phyloP scores from a whole-genome alignment of 92 coral and sea anemone species.

The Porites lobata region DNA sequence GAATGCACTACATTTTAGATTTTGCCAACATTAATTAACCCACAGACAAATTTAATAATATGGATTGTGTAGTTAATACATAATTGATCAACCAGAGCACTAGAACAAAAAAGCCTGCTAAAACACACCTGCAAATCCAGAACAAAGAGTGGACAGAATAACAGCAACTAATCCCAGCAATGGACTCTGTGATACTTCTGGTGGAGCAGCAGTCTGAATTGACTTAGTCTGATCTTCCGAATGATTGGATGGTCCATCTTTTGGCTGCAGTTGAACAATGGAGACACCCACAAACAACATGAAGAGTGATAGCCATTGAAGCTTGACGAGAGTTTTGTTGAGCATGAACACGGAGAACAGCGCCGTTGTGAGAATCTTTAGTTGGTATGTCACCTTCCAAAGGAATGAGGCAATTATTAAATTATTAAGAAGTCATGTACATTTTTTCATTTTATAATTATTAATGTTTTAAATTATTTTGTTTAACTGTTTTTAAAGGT shows the following conservation, averaged over 20 bases:
- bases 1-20: too few relatives aligned
- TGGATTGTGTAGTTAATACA: too few relatives aligned
- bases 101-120: not conserved
- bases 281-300: constrained; percentile 94
- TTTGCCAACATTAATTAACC: too few relatives aligned
- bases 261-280: constrained; percentile 91
- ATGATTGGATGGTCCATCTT: not conserved
- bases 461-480: too few relatives aligned
- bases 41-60: too few relatives aligned
- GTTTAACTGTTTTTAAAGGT: too few relatives aligned
- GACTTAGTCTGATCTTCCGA: not conserved
- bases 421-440: too few relatives aligned
- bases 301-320: constrained; percentile 93
- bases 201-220: not conserved
- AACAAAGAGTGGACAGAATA: constrained; percentile 88
- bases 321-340: constrained; percentile 79
- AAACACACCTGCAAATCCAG: constrained; percentile 95
- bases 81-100: too few relatives aligned
- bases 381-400: constrained; percentile 90
- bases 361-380: constrained; percentile 97
- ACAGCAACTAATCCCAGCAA: constrained; percentile 91
- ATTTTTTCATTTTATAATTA: too few relatives aligned
- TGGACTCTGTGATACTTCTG: constrained; percentile 66
- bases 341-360: constrained; percentile 94
- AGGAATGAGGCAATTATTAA: not conserved